Percentiles rank a stretch among this genome's conserved stretches.
These are phyloP conservation scores for Himalopsyche phryganea DNA, from an alignment of 1,140 invertebrate genomes.

Conservation along the genomic window DNA sequence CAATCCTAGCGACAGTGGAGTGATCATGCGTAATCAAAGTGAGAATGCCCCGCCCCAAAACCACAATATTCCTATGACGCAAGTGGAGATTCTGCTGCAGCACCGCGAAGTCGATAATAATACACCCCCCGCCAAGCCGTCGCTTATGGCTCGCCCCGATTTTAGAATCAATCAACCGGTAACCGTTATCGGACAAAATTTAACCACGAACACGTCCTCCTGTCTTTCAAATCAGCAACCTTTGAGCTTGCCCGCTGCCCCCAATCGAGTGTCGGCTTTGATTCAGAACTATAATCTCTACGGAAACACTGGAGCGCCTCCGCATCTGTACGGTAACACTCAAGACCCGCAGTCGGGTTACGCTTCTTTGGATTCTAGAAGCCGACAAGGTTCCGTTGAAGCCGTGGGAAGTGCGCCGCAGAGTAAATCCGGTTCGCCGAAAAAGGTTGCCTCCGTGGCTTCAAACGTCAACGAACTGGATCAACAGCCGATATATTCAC, in stretches of 20 bases:
- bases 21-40: slow-evolving; percentile 21
- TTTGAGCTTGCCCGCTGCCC: slow-evolving; percentile 44
- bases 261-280: slow-evolving; percentile 48
- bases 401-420: slow-evolving; percentile 38
- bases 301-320: slow-evolving; percentile 45
- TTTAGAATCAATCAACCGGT: slow-evolving; percentile 52
- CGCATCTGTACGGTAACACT: slow-evolving; percentile 48
- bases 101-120: slow-evolving; percentile 8
- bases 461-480: slow-evolving; percentile 42
- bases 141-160: slow-evolving; percentile 40
- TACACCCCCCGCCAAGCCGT: slow-evolving; percentile 33
- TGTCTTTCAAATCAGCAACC: slow-evolving; percentile 39
- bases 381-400: slow-evolving; percentile 42
- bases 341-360: slow-evolving; percentile 39
- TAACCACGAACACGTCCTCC: slow-evolving; percentile 34
- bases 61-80: not conserved
- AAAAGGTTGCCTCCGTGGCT: slow-evolving; percentile 26
- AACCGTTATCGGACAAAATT: slow-evolving; percentile 27
- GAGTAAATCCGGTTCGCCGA: slow-evolving; percentile 29
- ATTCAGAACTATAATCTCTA: slow-evolving; percentile 53
- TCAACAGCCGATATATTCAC: slow-evolving; percentile 45
- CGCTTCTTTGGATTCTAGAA: slow-evolving; percentile 40
- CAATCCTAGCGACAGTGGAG: not conserved
- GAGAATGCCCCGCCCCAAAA: not conserved
- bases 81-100: not conserved